Evolutionary conservation across 2,113 vertebrate genomes (phyloP), one percentile per base, ranked within the genome.

Genomic region (Cephalopterus ornatus): DNA sequence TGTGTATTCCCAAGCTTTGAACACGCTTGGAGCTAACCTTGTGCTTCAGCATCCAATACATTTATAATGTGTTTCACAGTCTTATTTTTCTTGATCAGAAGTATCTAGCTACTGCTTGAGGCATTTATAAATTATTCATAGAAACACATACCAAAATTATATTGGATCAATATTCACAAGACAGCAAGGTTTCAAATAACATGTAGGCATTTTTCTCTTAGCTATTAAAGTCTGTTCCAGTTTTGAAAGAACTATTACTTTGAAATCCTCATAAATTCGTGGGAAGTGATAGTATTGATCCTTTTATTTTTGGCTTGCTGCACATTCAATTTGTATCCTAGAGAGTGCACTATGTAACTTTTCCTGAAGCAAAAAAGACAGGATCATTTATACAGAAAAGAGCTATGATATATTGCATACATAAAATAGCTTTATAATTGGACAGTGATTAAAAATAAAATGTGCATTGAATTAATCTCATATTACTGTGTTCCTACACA

Each of bases 231-330:
- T 89, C 80, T 89, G 65, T 77, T 93, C 28, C 78, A 93, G 61
- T 83, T 96, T 49, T 88, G 75, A 92, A 96, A 81, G 75, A 82
- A 33, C 84, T 92, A 79, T 95, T 95, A 94, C 72, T 97, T 97
- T 95, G 67, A 94, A 95, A 92, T 88, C 88, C 75, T 85, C 70
- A 35, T 94, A 91, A 95, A 96, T 89, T 56, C 88, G 49, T 92
- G 72, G 67, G 78, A 97, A 95, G 91, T 85, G 1, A 88, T 88
- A 90, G 73, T 91, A 96, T 85, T 76, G 93, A 95, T 93, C 28
- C 20, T 88, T 87, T 94, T 70, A 84, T 85, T 96, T 95, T 88
- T 78, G 28, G 73, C 78, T 91, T 65, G 37, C 70, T 97, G 88
- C 88, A 91, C 58, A 39, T 97, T 95, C 72, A 94, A 77, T 94